Base-by-base conservation (phyloP, 2,888 invertebrate species). In the Pherbina coryleti region DNA sequence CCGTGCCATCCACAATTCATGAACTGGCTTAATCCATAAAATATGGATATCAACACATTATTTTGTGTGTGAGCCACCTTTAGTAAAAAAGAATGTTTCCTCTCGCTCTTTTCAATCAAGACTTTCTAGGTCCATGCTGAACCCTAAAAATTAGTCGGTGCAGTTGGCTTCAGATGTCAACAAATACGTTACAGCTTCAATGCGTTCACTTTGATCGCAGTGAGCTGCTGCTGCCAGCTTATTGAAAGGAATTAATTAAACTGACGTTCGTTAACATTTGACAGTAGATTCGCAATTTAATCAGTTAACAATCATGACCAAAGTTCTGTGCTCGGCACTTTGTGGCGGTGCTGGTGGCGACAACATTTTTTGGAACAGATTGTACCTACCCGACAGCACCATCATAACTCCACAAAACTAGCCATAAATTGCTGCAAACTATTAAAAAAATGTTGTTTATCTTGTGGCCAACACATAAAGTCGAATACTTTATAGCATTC, bases 401-500 rank as follows among this genome's bases (percentile, higher is more conserved):
- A 57, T 72, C 44, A 17, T 31, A 72, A 22, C 25, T 34, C 34
- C 60, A 17, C 60, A 19, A 37, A 60, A 19, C 25, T 57, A n/a
- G 5, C 44, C 57, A 57, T 60, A 72, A 72, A 57, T 60, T 57
- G 25, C 72, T 8, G 5, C 64, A 28, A 25, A 8, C 17, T 53
- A 51, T 57, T 70, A 31, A 76, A 55, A 69, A 67, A 69, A 75
- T 22, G 57, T 57, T 69, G 44, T 66, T 74, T 74, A 64, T 66
- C 34, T 34, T 31, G 28, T 19, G 31, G 51, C 31, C 53, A 74
- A 74, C 75, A 53, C 82, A 82, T 81, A 82, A 81, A 83, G 79
- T 44, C 79, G 75, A 79, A 80, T 81, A 81, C 79, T 83, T 83
- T 83, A 82, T 82, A 81, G 77, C 82, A 82, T 82, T 82, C 79